Evolutionary conservation across 1,140 invertebrate species (phyloP).

Genomic region (Trachelipus rathkii): DNA sequence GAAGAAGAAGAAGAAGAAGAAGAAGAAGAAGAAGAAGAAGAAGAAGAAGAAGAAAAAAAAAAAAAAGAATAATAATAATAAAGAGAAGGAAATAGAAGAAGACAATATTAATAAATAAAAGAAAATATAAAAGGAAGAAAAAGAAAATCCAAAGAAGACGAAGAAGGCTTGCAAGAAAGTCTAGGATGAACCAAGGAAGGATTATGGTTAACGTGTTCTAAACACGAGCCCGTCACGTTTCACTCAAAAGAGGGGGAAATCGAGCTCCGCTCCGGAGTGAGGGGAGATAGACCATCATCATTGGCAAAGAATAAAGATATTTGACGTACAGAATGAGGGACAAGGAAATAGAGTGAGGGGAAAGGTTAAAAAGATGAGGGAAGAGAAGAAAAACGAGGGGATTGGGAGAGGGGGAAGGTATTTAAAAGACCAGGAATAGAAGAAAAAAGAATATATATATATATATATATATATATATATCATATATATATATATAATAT

Average conservation of each 20-base stretch:
- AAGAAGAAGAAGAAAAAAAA: not conserved
- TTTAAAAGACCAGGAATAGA: not conserved
- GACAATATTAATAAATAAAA: too few species aligned
- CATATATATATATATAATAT: not conserved
- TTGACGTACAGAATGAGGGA: not conserved
- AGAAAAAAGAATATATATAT: not conserved
- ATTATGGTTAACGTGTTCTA: not conserved
- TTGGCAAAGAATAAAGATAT: too few species aligned
- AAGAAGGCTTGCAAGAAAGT: not conserved
- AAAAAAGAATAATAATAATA: not conserved
- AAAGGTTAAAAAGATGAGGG: not conserved
- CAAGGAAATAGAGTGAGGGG: not conserved
- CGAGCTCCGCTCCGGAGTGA: too few species aligned
- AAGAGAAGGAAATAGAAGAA: not conserved
- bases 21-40: not conserved
- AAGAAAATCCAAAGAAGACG: not conserved
- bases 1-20: not conserved
- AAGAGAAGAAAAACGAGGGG: not conserved
- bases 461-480: conserved; percentile 13
- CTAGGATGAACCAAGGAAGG: not conserved
- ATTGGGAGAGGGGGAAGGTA: not conserved
- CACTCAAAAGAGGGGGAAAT: not conserved
- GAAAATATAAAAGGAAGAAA: too few species aligned
- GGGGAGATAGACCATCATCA: too few species aligned
- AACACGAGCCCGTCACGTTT: not conserved